Base-by-base conservation (phyloP, 1,140 invertebrate species). In the Mizuhopecten yessoensis region DNA sequence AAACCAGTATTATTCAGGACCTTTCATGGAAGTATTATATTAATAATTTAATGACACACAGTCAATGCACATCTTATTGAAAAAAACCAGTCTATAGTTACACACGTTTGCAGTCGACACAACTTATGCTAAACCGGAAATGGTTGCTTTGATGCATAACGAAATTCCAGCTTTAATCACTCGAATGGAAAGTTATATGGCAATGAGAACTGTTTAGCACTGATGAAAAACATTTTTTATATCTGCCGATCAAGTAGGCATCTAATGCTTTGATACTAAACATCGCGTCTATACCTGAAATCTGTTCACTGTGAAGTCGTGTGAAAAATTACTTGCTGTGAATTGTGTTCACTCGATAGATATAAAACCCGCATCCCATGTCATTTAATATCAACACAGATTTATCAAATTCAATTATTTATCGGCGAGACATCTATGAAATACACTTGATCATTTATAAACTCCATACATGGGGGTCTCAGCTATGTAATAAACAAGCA, bases 391-490 rank as follows among this genome's bases (percentile, higher is more conserved):
- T n/a, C 23, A n/a, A n/a, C 7, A 75, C 57, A 75, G 57, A 75
- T 75, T 75, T 75, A 75, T 75, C 15, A 75, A 75, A 75, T 75
- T 75, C n/a, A 75, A 75, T 20, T 49, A 29, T 75, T 75, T 75
- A 75, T 75, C 57, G 57, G 5, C 11, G 57, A 75, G 57, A 29
- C 57, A 75, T 75, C 57, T 75, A 75, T 75, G 23, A 75, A 75
- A 75, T 75, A 75, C 57, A 45, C 42, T 45, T 45, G 42, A 45
- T 75, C 57, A 75, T 75, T 75, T 75, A 75, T 29, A 29, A 75
- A 23, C 42, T 10, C 1, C 42, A 45, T 17, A 17, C 42, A 75
- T 75, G n/a, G 5, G 57, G 57, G 57, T 11, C n/a, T 9, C 57
- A 29, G 57, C 57, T 75, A n/a, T 75, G 9, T 29, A 29, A n/a